Percentiles rank a stretch among this genome's conserved stretches.
These are phyloP conservation scores for Diorhabda elongata DNA, from an alignment of 1,140 invertebrate species.

Conservation along the genomic window DNA sequence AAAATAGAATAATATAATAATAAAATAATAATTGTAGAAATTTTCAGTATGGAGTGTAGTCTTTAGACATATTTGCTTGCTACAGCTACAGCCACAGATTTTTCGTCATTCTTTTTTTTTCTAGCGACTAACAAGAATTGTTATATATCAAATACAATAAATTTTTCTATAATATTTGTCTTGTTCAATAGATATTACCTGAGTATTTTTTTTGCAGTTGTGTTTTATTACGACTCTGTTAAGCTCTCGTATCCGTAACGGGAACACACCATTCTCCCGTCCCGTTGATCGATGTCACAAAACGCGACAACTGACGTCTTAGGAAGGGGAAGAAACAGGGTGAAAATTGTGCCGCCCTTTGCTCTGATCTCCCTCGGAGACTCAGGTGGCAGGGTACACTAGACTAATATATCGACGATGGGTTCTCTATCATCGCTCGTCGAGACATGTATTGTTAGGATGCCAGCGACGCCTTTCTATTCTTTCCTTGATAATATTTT, in stretches of 20 bases:
- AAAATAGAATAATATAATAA: too few species aligned
- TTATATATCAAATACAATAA: too few species aligned
- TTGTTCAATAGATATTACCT: too few species aligned
- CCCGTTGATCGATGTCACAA: constrained; percentile 14
- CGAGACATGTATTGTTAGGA: not conserved
- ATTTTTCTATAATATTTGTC: too few species aligned
- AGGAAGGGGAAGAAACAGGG: not conserved
- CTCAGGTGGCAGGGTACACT: constrained; percentile 10
- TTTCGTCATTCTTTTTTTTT: too few species aligned
- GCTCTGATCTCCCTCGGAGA: not conserved
- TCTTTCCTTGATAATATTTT: not conserved
- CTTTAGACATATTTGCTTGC: too few species aligned
- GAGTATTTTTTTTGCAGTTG: not conserved
- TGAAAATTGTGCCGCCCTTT: constrained; percentile 2
- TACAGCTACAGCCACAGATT: too few species aligned
- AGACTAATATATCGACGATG: constrained; percentile 11
- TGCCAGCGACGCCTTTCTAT: not conserved
- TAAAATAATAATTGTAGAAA: too few species aligned
- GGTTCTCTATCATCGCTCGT: constrained; percentile 4
- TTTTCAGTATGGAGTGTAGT: too few species aligned
- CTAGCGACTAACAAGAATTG: too few species aligned
- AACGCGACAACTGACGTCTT: constrained; percentile 6
- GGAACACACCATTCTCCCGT: not conserved
- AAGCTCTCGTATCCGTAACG: not conserved
- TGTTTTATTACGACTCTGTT: not conserved